Evolutionary conservation across 2,113 vertebrate species (phyloP).

Genomic region (Gopherus evgoodei): DNA sequence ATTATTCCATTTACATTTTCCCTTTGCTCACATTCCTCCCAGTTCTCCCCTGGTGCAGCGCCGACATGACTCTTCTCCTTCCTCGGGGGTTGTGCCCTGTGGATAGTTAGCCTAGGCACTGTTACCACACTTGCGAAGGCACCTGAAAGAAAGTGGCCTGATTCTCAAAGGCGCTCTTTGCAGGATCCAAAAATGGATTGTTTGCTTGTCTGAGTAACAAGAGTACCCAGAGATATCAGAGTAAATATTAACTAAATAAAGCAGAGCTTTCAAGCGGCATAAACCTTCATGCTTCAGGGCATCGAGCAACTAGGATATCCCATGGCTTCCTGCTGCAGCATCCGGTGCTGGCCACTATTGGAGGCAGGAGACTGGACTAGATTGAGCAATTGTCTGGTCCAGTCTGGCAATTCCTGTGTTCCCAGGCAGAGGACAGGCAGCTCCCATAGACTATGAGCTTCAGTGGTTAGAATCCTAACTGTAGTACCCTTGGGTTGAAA

Average conservation of each 20-base stretch:
- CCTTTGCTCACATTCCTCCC: no score
- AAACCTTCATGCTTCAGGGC: background rate
- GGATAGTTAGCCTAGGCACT: background rate
- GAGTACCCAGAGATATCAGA: background rate
- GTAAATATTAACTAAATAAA: background rate
- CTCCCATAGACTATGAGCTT: no score
- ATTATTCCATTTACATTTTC: no score
- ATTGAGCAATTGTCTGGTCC: background rate
- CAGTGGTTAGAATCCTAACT: background rate
- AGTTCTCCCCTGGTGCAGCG: no score
- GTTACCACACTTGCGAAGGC: no score
- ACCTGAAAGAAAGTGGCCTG: background rate
- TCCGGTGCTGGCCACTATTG: background rate
- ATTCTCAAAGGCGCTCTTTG: background rate
- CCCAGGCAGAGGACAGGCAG: background rate
- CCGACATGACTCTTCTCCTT: background rate
- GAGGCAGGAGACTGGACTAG: background rate
- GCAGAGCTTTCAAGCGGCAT: background rate
- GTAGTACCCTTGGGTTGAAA: background rate
- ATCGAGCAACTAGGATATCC: background rate
- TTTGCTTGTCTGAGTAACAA: background rate
- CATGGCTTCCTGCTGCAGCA: background rate
- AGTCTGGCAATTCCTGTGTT: background rate
- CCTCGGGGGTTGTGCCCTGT: background rate
- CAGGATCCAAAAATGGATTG: background rate